These are phyloP conservation scores for Rhineura floridana DNA, from an alignment of 2,113 vertebrate genomes.

Conservation along the genomic window DNA sequence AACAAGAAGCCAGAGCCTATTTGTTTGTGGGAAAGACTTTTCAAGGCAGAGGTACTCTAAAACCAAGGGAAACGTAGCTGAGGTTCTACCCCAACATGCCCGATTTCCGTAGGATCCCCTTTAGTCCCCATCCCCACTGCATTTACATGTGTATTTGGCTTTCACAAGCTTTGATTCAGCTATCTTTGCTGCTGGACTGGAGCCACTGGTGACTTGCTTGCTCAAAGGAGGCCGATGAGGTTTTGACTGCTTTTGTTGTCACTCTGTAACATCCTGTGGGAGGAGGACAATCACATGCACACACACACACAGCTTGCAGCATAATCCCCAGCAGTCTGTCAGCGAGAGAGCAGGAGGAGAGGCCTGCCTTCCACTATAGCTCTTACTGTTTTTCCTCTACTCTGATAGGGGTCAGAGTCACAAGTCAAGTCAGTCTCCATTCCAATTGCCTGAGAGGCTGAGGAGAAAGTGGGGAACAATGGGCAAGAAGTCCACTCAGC, in stretches of 20 bases:
- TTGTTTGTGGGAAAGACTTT: not conserved
- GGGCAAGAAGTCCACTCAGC: not conserved
- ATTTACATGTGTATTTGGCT: not conserved
- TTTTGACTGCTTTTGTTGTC: not conserved
- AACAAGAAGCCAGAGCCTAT: not conserved
- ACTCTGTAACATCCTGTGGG: not conserved
- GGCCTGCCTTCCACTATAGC: not conserved
- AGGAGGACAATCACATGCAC: not conserved
- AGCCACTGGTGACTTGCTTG: not conserved
- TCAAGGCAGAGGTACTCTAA: not conserved
- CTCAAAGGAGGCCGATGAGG: not conserved
- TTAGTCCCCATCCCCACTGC: not conserved
- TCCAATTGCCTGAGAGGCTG: not conserved
- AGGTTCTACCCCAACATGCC: not conserved
- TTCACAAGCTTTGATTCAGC: not conserved
- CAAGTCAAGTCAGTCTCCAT: not conserved
- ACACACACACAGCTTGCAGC: not conserved
- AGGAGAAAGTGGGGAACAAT: not conserved
- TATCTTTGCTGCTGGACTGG: not conserved
- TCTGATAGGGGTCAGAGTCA: not conserved
- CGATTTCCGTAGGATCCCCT: not conserved
- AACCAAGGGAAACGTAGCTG: not conserved
- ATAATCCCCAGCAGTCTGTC: not conserved
- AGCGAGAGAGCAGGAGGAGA: too few species aligned
- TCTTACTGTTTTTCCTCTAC: not conserved